These are phyloP conservation scores for Desoria tigrina DNA, from an alignment of 2,888 invertebrate species.

Conservation along the genomic window DNA sequence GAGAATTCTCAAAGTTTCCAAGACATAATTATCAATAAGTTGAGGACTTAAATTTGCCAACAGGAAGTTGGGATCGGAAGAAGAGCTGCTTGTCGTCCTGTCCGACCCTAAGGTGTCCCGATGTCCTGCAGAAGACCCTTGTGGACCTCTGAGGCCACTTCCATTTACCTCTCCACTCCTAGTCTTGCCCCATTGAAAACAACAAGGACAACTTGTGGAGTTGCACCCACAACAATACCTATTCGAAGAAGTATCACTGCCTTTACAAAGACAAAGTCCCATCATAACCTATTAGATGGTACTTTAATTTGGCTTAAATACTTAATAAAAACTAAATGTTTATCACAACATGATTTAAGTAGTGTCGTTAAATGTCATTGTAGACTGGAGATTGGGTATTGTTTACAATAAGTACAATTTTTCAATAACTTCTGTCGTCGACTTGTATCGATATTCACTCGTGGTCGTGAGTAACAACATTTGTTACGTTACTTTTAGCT, in stretches of 20 bases:
- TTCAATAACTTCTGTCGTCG: too few species aligned
- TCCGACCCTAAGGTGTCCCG: slow-evolving; percentile 30
- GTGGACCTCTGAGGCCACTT: slow-evolving; percentile 8
- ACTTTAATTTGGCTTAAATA: too few species aligned
- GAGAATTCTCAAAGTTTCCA: slow-evolving; percentile 77
- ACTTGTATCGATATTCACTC: too few species aligned
- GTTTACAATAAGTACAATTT: too few species aligned
- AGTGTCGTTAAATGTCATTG: too few species aligned
- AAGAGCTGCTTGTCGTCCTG: slow-evolving; percentile 44
- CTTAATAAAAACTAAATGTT: too few species aligned
- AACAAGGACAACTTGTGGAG: slow-evolving; percentile 43
- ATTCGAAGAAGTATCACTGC: slow-evolving; percentile 53
- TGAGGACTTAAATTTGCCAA: slow-evolving; percentile 39
- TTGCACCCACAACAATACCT: slow-evolving; percentile 45
- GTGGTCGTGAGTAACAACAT: too few species aligned
- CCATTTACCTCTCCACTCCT: slow-evolving; percentile 26
- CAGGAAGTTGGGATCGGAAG: slow-evolving; percentile 46
- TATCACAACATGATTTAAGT: too few species aligned
- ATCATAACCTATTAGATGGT: slow-evolving; percentile 57
- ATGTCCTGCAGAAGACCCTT: slow-evolving; percentile 10
- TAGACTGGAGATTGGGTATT: too few species aligned
- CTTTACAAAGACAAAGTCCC: slow-evolving; percentile 78
- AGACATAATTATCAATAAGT: slow-evolving; percentile 70
- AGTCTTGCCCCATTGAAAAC: slow-evolving; percentile 49
- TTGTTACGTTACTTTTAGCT: too few species aligned